Evolutionary conservation across 2,888 invertebrate genomes (phyloP).

Genomic region (Chamaedrilus cognettii): DNA sequence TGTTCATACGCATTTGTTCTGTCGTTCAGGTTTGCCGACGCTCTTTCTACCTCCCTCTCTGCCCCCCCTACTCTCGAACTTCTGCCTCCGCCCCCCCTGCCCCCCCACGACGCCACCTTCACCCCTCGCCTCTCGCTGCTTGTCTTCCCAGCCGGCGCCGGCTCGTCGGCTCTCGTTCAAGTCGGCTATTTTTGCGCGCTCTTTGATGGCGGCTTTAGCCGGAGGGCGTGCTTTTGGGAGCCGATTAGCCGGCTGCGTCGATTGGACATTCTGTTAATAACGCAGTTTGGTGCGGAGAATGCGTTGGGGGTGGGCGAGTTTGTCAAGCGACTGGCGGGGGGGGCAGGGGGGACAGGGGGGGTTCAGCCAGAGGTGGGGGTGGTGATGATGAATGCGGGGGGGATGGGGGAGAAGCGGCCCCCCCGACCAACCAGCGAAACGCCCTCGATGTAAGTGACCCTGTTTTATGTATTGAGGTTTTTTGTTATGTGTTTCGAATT

Average conservation of each 20-base stretch:
- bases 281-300: background rate
- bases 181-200: background rate
- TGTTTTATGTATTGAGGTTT: no score
- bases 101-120: background rate
- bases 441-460: no score
- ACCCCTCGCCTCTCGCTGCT: background rate
- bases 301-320: background rate
- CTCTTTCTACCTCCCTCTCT: background rate
- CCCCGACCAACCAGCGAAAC: no score
- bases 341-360: background rate
- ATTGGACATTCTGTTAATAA: background rate
- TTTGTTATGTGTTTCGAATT: no score
- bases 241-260: background rate
- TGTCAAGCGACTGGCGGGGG: background rate
- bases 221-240: background rate
- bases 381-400: slow-evolving; percentile 4
- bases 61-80: background rate
- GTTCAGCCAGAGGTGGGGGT: background rate
- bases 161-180: background rate
- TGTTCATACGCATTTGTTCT: background rate
- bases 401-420: background rate
- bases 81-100: background rate
- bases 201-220: background rate
- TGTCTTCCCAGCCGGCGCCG: background rate
- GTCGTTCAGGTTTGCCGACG: background rate